A percentile compares a stretch with the other conserved stretches of the same genome.
These are phyloP conservation scores for Herminia tarsipennalis DNA, from an alignment of 2,888 invertebrate genomes.

Conservation along the genomic window DNA sequence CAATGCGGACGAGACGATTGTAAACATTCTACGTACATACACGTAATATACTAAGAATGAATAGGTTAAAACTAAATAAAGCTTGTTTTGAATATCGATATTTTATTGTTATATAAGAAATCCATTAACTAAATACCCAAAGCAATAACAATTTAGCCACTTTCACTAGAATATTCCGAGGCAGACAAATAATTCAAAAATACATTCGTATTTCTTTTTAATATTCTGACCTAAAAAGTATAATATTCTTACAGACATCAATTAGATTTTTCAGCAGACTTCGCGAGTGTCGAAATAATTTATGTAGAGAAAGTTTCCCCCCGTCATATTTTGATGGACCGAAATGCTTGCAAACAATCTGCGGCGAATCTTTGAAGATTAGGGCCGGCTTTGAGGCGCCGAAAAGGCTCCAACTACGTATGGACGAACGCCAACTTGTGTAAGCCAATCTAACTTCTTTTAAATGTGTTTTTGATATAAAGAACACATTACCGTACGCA, in stretches of 20 bases:
- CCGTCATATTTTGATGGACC: conserved; percentile 78
- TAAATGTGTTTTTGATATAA: conserved; percentile 86
- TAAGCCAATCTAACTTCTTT: conserved; percentile 86
- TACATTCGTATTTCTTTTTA: conserved; percentile 1
- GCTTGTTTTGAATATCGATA: conserved; percentile 77
- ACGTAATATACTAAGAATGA: conserved; percentile 66
- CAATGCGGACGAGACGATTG: conserved; percentile 54
- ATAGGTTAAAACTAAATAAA: conserved; percentile 78
- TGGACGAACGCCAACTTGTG: conserved; percentile 81
- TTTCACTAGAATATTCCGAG: no score
- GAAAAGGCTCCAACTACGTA: conserved; percentile 76
- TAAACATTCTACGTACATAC: conserved; percentile 64
- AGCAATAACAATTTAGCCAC: no score
- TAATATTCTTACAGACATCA: conserved; percentile 15
- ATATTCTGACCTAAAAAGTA: conserved; percentile 2
- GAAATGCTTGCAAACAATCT: conserved; percentile 81
- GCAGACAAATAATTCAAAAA: neutral
- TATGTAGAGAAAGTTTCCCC: conserved; percentile 69
- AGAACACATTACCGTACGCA: conserved; percentile 82
- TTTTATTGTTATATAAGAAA: conserved; percentile 43
- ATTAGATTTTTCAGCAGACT: conserved; percentile 34
- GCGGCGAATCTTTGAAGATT: conserved; percentile 79
- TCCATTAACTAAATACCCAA: no score
- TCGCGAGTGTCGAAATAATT: conserved; percentile 61
- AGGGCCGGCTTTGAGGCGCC: conserved; percentile 75